Evolutionary conservation across 2,113 vertebrate species (phyloP), one percentile per base, ranked within the genome.

Genomic region (Lanius collurio): DNA sequence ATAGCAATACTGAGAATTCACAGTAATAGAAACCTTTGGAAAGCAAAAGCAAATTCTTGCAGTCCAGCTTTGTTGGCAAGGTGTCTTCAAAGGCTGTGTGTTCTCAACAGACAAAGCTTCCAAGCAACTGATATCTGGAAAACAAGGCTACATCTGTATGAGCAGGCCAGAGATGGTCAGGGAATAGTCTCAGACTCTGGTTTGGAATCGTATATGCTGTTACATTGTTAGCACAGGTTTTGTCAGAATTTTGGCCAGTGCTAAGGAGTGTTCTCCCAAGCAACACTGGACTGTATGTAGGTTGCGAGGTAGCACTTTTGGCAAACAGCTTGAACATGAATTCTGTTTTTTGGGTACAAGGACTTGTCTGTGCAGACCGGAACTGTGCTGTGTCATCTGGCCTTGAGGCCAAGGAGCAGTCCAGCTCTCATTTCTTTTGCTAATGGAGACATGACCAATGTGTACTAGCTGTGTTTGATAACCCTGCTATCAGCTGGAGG

Each of bases 101-200:
- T 30, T 84, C 65, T 94, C 89, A 68, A 55, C 49, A 90, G 83
- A 81, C 73, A 82, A 67, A 79, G 41, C 24, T 92, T 91, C 75
- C 73, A 79, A 67, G 91, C 12, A 86, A 67, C 2, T 60, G 56
- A 33, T 87, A 49, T 57, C 59, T 87, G 83, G 77, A 89, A 92
- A 97, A 63, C 27, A 77, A 77, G 39, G 26, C 50, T 90, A 35
- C 68, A 70, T 70, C 46, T 89, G 85, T 90, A 67, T 0, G 26
- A 56, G 55, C 76, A 93, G 90, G 68, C 42, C 53, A 69, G 67
- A 76, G 79, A 50, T 49, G 28, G 39, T 20, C 1, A 0, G 83
- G 55, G 71, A 93, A 73, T 74, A 95, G 59, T 31, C 37, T 70
- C 60, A 30, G 55, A 30, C 37, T 73, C 67, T 74, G 39, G 6